phyloP scores from a whole-genome alignment of 2,113 vertebrate species.

The Origma solitaria region DNA sequence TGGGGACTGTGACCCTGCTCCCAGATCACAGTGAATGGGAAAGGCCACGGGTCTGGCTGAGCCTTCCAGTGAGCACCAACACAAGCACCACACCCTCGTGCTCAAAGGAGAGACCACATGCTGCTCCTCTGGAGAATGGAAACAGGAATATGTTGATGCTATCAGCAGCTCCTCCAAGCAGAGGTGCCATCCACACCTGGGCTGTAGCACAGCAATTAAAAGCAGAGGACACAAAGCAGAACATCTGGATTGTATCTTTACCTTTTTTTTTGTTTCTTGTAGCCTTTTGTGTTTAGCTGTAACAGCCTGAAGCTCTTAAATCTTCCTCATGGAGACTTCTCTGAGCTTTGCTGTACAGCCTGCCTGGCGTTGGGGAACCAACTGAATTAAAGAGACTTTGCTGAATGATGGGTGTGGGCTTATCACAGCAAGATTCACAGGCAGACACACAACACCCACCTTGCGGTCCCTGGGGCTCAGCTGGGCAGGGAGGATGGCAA shows the following conservation, averaged over 20 bases:
- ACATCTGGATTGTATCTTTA: background rate
- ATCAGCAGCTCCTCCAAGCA: background rate
- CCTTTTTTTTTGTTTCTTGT: background rate
- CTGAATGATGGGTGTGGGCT: background rate
- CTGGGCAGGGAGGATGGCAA: background rate
- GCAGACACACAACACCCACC: background rate
- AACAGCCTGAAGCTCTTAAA: background rate
- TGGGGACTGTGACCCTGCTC: background rate
- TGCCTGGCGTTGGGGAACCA: background rate
- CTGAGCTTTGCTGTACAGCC: background rate
- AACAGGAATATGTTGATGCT: background rate
- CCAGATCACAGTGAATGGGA: fast-evolving
- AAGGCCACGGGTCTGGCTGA: background rate
- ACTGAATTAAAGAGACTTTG: too few relatives aligned
- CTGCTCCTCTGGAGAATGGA: background rate
- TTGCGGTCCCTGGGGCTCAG: background rate
- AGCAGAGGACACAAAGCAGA: background rate
- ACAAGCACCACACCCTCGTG: fast-evolving
- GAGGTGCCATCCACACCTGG: background rate
- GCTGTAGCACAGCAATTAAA: background rate
- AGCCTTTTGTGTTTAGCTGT: background rate
- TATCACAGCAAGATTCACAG: background rate
- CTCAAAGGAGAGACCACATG: background rate
- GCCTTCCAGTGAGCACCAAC: background rate
- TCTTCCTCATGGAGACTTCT: background rate